Conservation (phyloP, 1,140 invertebrate species). For the Temnothorax nylanderi region DNA sequence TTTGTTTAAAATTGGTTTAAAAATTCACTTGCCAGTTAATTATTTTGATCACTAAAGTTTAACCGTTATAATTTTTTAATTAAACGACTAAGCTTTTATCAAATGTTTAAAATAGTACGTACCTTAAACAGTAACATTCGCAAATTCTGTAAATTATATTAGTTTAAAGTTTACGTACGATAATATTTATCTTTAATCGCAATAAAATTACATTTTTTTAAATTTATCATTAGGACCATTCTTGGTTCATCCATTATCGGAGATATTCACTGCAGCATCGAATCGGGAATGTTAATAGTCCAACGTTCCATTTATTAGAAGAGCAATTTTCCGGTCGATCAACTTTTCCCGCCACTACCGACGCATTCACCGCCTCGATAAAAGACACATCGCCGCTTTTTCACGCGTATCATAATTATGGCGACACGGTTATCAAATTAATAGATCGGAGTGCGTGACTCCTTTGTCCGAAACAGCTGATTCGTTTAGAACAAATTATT, state of each 20-base stretch:
- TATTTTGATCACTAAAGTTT: neutral
- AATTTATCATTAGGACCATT: neutral
- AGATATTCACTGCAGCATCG: conserved; percentile 23
- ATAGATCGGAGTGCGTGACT: conserved; percentile 61
- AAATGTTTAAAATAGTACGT: neutral
- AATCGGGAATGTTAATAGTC: conserved; percentile 39
- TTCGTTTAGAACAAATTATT: conserved; percentile 66
- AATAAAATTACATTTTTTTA: conserved; percentile 22
- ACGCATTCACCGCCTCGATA: conserved; percentile 22
- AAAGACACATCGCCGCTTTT: conserved; percentile 59
- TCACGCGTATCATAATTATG: conserved; percentile 52
- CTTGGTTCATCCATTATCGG: conserved; percentile 26
- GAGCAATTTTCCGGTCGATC: conserved; percentile 63
- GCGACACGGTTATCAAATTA: conserved; percentile 64
- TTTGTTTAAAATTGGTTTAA: neutral
- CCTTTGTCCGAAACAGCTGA: conserved; percentile 75
- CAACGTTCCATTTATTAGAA: conserved; percentile 39
- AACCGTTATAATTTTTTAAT: neutral
- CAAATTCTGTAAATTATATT: neutral
- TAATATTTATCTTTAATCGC: neutral
- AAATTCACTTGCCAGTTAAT: neutral
- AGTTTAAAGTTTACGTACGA: neutral
- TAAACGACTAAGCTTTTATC: neutral
- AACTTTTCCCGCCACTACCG: conserved; percentile 27
- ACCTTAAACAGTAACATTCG: neutral